Conservation (phyloP, 2,797 vertebrate genomes). For the Malurus leucopterus region DNA sequence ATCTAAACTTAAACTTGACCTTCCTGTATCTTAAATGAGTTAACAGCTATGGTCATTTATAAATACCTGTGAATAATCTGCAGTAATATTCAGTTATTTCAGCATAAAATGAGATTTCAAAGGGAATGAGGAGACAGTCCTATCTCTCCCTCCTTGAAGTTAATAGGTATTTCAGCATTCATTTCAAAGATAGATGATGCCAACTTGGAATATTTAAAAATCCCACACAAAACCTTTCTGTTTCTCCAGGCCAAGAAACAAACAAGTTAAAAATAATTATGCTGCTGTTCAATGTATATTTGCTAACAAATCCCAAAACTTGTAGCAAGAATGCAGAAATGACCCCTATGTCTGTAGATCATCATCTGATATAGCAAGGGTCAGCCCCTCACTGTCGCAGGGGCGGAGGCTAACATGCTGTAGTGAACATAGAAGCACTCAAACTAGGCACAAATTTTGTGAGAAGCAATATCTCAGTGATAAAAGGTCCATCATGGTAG, state of each 20-base stretch:
- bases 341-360: not conserved
- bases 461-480: not conserved
- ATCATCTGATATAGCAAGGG: not conserved
- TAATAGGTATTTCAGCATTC: not conserved
- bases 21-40: not conserved
- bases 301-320: not conserved
- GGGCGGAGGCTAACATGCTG: not conserved
- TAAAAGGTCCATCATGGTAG: rapidly evolving
- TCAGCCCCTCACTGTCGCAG: not conserved
- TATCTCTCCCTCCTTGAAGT: not conserved
- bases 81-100: not conserved
- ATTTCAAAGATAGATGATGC: not conserved
- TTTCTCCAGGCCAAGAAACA: not conserved
- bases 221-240: not conserved
- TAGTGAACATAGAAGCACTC: rapidly evolving
- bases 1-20: not conserved
- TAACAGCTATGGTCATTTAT: not conserved
- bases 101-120: not conserved
- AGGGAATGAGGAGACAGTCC: not conserved
- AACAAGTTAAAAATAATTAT: not conserved
- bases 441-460: not conserved
- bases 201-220: not conserved
- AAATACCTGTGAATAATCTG: not conserved
- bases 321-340: not conserved
- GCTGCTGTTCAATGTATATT: not conserved